Evolutionary conservation across 2,113 vertebrate genomes (phyloP).

Genomic region (Mus musculus): GRCm39 chr1:74820001-74820500

Average conservation of each 20-base stretch:
- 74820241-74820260: constrained; percentile 37
- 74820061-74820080: constrained; percentile 63
- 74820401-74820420: not conserved
- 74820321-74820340: not conserved
- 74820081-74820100: not conserved
- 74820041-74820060: not conserved
- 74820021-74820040: constrained; percentile 35
- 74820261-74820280: not conserved
- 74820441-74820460: not conserved
- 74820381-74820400: not conserved
- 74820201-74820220: not conserved
- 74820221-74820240: constrained; percentile 11
- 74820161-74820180: constrained; percentile 15
- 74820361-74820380: not conserved
- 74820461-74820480: not conserved
- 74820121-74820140: not conserved
- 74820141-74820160: not conserved
- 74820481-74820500: constrained; percentile 27
- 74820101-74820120: not conserved
- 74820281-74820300: constrained; percentile 12
- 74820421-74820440: not conserved
- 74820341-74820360: not conserved
- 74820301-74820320: constrained; percentile 4
- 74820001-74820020: constrained; percentile 49
- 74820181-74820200: not conserved